phyloP scores from a whole-genome alignment of 2,888 invertebrate species.

The Lithophane socia region DNA sequence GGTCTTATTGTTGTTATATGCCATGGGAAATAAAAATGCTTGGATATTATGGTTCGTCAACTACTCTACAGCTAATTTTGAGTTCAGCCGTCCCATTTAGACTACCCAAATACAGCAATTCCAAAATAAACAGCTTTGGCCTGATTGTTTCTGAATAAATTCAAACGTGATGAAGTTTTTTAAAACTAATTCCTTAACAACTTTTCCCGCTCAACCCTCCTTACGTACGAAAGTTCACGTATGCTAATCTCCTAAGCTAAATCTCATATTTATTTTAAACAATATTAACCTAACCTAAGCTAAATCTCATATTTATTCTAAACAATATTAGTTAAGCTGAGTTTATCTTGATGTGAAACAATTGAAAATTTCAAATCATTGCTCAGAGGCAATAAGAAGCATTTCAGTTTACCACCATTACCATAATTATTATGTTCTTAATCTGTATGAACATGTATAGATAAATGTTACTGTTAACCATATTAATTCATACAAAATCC shows the following conservation, averaged over 20 bases:
- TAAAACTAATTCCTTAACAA: not conserved
- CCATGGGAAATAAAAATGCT: slow-evolving; percentile 44
- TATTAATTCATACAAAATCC: too few species aligned
- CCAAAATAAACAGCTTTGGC: not conserved
- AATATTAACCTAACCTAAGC: not conserved
- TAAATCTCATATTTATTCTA: not conserved
- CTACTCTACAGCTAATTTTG: not conserved
- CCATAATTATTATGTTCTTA: slow-evolving; percentile 30
- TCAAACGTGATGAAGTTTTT: not conserved
- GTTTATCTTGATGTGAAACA: not conserved
- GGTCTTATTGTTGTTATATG: slow-evolving; percentile 26
- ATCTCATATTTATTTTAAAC: not conserved
- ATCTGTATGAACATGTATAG: not conserved
- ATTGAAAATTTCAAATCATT: not conserved
- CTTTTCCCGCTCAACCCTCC: not conserved
- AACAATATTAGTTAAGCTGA: not conserved
- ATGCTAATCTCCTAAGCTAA: not conserved
- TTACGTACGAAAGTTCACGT: not conserved
- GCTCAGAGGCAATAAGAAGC: slow-evolving; percentile 17
- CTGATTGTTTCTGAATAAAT: not conserved
- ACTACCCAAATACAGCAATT: not conserved
- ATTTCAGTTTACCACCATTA: slow-evolving; percentile 36
- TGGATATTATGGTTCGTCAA: not conserved
- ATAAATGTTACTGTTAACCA: slow-evolving; percentile 26
- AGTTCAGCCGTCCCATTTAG: not conserved